Base-by-base conservation (phyloP, 2,888 invertebrate genomes). In the Arrhopalites spinosus region DNA sequence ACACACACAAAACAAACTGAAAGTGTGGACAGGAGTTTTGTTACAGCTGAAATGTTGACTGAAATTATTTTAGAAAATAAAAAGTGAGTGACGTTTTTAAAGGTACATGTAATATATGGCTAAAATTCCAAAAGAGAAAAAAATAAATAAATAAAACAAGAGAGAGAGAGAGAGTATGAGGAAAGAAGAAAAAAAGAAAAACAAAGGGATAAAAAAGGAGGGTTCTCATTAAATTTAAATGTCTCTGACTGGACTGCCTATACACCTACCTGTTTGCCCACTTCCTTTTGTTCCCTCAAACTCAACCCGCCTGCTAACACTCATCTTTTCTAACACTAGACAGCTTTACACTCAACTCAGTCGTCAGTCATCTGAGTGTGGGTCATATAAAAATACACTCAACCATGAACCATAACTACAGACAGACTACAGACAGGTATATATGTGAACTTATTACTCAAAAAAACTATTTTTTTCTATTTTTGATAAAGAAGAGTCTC, bases 201-300 rank as follows among this genome's bases (percentile, higher is more conserved):
- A 50, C 50, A 50, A 50, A n/a, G 50, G 59, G 2, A 59, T 7
- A 25, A 59, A 59, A n/a, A 20, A 59, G 25, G 25, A 59, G 59
- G 23, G 5, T 59, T 59, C 50, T 25, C 59, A 59, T 59, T 59
- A 59, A 59, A 59, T 59, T 59, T 59, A 59, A 59, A 59, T 59
- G 8, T 59, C 59, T 59, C 25, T 2, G 59, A 23, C 25, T 59
- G 59, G 5, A 59, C 20, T 59, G 59, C 8, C 36, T 36, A 23
- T 25, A 25, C 59, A 25, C 59, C 36, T 64, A 64, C 30, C 30
- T 30, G 36, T 30, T 30, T n/a, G n/a, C 15, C 64, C 17, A 50
- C 50, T 27, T 45, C 50, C 29, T 67, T 23, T 43, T 7, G 15
- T 45, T 43, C 43, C 11, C 36, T 64, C n/a, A n/a, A n/a, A n/a